phyloP scores from a whole-genome alignment of 2,888 invertebrate genomes.

The Calliphora vomitoria region DNA sequence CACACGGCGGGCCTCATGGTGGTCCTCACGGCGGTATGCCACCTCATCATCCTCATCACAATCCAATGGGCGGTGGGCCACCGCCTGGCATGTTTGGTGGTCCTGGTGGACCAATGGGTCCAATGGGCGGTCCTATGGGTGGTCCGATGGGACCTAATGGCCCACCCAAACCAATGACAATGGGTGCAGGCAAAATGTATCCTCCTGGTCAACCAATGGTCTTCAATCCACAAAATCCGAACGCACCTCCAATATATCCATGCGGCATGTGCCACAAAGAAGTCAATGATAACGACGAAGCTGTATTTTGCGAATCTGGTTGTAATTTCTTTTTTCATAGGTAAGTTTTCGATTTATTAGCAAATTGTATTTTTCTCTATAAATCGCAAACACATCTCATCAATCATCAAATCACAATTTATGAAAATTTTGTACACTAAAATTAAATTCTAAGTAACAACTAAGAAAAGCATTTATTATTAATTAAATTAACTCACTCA shows the following conservation, averaged over 20 bases:
- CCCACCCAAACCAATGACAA: conserved; percentile 95
- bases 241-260: conserved; percentile 98
- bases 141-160: conserved; percentile 78
- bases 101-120: conserved; percentile 82
- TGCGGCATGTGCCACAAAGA: conserved; percentile 99
- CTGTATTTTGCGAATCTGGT: conserved; percentile 98
- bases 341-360: conserved; percentile 85
- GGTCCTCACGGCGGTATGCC: conserved; percentile 71
- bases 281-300: conserved; percentile 99
- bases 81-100: conserved; percentile 77
- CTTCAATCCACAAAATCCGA: conserved; percentile 98
- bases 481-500: neutral
- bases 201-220: conserved; percentile 98
- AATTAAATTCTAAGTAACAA: neutral
- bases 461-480: no score
- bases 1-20: no score
- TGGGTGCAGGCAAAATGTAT: conserved; percentile 95
- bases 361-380: conserved; percentile 1
- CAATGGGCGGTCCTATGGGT: conserved; percentile 87
- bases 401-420: neutral
- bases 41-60: conserved; percentile 79
- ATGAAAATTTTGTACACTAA: neutral
- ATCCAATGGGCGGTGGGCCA: conserved; percentile 80
- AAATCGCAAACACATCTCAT: conserved; percentile 29
- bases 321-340: conserved; percentile 99